Base-by-base conservation (phyloP, 2,888 invertebrate genomes). In the Epiblema foenella region DNA sequence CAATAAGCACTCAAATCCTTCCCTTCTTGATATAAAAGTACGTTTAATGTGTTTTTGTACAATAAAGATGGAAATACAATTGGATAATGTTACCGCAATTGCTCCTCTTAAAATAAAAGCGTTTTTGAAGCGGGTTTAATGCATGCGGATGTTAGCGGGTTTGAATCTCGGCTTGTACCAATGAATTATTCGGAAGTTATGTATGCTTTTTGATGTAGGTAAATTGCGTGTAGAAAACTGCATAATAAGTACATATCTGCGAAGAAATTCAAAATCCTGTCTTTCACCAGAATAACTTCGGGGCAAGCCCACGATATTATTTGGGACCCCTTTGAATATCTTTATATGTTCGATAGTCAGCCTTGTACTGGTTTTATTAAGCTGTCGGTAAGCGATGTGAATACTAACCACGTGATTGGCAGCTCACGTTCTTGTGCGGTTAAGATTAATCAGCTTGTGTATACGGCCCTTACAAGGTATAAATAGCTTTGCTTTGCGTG, bases 361-460 rank as follows among this genome's bases (percentile, higher is more conserved):
- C 1, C 1, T 1, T 46, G 8, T n/a, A n/a, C n/a, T 46, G 46
- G 46, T 46, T 46, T 46, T 0, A 5, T 5, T n/a, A 46, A 46
- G n/a, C n/a, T 33, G 46, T 4, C n/a, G 15, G 15, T 46, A 46
- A 15, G 46, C 8, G 46, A 24, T 24, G 4, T 15, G 46, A 1
- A 1, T 11, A 12, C 12, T 42, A 15, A n/a, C n/a, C 12, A 46
- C n/a, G 39, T 12, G 11, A 29, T 56, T 29, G 56, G 56, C 56
- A 29, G 56, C 29, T 56, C 56, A 54, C 8, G 56, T 8, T 56
- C 56, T 2, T 2, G 4, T 56, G 56, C 56, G 56, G 29, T 56
- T 15, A 29, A 29, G n/a, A 29, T 29, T 56, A 29, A 56, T 56
- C 56, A 56, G 24, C 46, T 46, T 56, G 15, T 29, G 29, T 56